phyloP scores from a whole-genome alignment of 1,140 invertebrate genomes.

The Fragariocoptes setiger region DNA sequence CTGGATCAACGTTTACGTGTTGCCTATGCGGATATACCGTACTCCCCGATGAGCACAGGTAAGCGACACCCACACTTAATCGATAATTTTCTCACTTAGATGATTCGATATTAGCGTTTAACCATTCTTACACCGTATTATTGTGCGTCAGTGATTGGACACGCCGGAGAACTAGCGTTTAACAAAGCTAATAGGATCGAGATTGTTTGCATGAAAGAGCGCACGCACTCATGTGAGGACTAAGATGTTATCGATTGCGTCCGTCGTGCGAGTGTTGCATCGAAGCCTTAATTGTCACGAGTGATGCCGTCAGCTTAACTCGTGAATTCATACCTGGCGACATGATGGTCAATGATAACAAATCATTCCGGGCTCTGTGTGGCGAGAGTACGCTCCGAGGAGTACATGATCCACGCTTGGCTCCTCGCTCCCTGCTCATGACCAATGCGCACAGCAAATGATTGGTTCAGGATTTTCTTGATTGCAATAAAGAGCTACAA shows the following conservation, averaged over 20 bases:
- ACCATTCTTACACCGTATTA: background rate
- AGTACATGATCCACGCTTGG: slow-evolving; percentile 69
- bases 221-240: slow-evolving; percentile 84
- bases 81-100: background rate
- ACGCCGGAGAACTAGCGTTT: slow-evolving; percentile 58
- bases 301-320: slow-evolving; percentile 76
- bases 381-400: slow-evolving; percentile 71
- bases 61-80: slow-evolving; percentile 3
- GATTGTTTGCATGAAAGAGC: slow-evolving; percentile 75
- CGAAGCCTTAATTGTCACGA: slow-evolving; percentile 53
- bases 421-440: slow-evolving; percentile 61
- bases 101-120: background rate
- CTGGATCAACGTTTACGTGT: slow-evolving; percentile 37
- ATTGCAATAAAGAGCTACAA: slow-evolving; percentile 34
- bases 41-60: slow-evolving; percentile 48
- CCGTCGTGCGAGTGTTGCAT: slow-evolving; percentile 75
- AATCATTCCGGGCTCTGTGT: slow-evolving; percentile 42
- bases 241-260: slow-evolving; percentile 42
- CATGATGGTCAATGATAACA: slow-evolving; percentile 82
- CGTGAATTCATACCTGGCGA: slow-evolving; percentile 56
- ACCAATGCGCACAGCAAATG: slow-evolving; percentile 49
- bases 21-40: slow-evolving; percentile 53
- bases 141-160: slow-evolving; percentile 33
- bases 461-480: slow-evolving; percentile 31
- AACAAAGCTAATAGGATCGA: slow-evolving; percentile 39